phyloP scores from a whole-genome alignment of 2,888 invertebrate species.

The Eristalinus sepulchralis region DNA sequence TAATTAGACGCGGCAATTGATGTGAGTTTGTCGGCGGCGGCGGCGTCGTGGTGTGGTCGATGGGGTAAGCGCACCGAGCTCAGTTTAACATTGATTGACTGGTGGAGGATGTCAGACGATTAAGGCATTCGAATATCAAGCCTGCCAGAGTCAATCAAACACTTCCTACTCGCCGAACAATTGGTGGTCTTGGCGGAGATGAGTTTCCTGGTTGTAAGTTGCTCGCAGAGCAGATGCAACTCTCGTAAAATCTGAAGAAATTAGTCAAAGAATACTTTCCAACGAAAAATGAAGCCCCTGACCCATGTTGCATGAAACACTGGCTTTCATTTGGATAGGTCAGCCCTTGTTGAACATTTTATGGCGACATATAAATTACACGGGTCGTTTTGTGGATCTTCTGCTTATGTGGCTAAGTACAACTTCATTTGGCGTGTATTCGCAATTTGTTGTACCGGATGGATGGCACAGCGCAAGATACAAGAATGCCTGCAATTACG shows the following conservation, averaged over 20 bases:
- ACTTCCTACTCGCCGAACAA: slow-evolving; percentile 45
- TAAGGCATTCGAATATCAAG: slow-evolving; percentile 32
- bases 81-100: slow-evolving; percentile 42
- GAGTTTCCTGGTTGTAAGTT: slow-evolving; percentile 59
- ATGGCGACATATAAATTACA: slow-evolving; percentile 54
- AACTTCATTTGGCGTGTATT: slow-evolving; percentile 48
- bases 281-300: background rate
- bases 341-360: slow-evolving; percentile 49
- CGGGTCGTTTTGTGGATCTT: slow-evolving; percentile 45
- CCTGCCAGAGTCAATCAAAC: slow-evolving; percentile 45
- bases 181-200: slow-evolving; percentile 14
- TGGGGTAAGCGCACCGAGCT: background rate
- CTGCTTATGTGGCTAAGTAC: slow-evolving; percentile 18
- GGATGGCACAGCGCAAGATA: slow-evolving; percentile 10
- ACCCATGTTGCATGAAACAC: background rate
- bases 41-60: background rate
- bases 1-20: slow-evolving; percentile 61
- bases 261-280: no score
- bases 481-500: slow-evolving; percentile 44
- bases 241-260: no score
- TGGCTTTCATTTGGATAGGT: slow-evolving; percentile 37
- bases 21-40: slow-evolving; percentile 35
- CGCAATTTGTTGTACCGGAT: background rate
- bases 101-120: slow-evolving; percentile 51
- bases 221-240: no score